Evolutionary conservation across 2,888 invertebrate species (phyloP), one percentile per base, ranked within the genome.

Genomic region (Dicyrtoma fusca): DNA sequence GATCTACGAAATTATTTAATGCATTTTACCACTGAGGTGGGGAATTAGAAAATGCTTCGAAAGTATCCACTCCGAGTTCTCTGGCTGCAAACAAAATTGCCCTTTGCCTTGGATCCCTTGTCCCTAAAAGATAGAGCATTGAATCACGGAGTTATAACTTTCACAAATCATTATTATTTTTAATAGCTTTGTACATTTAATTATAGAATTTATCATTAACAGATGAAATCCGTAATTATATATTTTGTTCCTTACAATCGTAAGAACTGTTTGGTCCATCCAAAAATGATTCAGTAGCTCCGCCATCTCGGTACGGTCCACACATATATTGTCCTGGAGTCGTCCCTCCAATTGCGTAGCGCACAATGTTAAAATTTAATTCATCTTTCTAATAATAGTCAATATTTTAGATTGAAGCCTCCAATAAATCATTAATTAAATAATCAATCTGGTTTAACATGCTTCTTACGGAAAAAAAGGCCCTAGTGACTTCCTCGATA

Each of bases 291-390:
- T 77, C 77, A 5, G 73, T 77, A 0, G 77, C 77, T 23, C 68
- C 77, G 2, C 78, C 80, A 42, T 59, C 66, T 25, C 80, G 64
- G 61, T 74, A 80, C 1, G 57, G 57, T 17, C 78, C 78, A 34
- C 79, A 78, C 3, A 26, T 64, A 47, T 71, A 72, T 19, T 65
- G 55, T 6, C 64, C 66, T 1, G 77, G 80, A 19, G 75, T 74
- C 17, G 80, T 80, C 45, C 80, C 80, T 34, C 80, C 80, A 53
- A 80, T 80, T 0, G 73, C 73, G 17, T 80, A 80, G 0, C 80
- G 74, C 1, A 74, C 75, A 64, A 80, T 80, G 70, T 80, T 80
- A 19, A 80, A 59, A 59, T 77, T 79, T 19, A 80, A 61, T 21
- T 74, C 69, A 10, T 75, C 72, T n/a, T 75, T 72, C 80, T 80